Percentiles rank a stretch among this genome's conserved stretches.
phyloP scores from a whole-genome alignment of 1,140 invertebrate genomes.

The Mycetomoellerius zeteki region DNA sequence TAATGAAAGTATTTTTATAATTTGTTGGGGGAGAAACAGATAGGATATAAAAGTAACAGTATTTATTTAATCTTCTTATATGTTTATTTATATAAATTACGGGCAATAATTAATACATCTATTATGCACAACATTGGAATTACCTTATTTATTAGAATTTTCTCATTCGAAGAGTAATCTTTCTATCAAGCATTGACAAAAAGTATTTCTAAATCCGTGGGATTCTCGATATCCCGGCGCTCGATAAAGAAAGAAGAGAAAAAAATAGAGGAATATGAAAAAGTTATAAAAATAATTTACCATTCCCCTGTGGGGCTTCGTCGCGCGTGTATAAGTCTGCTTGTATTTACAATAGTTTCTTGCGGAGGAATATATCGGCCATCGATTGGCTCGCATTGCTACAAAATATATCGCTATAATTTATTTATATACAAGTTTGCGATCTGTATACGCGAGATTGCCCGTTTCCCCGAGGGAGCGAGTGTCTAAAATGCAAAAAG shows the following conservation, averaged over 20 bases:
- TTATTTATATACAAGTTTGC: constrained; percentile 71
- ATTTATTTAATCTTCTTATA: constrained; percentile 67
- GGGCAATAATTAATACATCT: constrained; percentile 75
- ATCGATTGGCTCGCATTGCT: constrained; percentile 22
- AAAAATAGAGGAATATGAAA: constrained; percentile 23
- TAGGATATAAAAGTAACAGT: neutral
- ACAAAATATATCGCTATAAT: constrained; percentile 52
- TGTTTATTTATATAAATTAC: constrained; percentile 81
- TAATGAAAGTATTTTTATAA: neutral
- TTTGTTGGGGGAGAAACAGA: neutral
- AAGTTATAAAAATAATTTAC: constrained; percentile 75
- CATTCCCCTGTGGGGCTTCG: constrained; percentile 20
- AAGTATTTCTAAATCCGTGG: constrained; percentile 47
- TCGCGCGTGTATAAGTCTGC: constrained; percentile 18
- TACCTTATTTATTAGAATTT: constrained; percentile 59
- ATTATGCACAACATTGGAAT: constrained; percentile 76
- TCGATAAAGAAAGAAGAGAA: neutral
- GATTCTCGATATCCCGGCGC: constrained; percentile 8
- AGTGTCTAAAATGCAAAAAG: neutral
- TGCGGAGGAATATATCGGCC: constrained; percentile 35
- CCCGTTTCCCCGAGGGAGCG: neutral
- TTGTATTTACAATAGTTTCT: constrained; percentile 62
- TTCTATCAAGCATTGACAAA: constrained; percentile 65
- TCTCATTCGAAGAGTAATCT: constrained; percentile 47
- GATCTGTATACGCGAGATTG: constrained; percentile 43